Base-by-base conservation (phyloP, 2,113 vertebrate species). In the Albula goreensis region DNA sequence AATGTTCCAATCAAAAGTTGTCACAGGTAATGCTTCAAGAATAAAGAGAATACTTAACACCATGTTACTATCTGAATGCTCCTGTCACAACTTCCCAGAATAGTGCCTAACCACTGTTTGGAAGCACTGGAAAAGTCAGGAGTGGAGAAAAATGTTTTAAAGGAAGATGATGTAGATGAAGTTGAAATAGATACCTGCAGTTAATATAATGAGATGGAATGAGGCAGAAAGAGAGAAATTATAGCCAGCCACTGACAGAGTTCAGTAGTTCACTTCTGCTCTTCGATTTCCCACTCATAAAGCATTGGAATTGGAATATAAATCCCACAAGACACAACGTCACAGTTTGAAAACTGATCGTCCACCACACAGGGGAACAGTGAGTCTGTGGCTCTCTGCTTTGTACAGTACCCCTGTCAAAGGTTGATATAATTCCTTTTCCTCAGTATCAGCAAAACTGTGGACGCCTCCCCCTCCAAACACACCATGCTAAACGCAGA, bases 401-500 rank as follows among this genome's bases (percentile, higher is more conserved):
- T n/a, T 74, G 70, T 25, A 74, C 3, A n/a, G 70, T 8, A 5
- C 70, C 10, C 8, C n/a, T 70, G 63, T 70, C 63, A n/a, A 22
- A 70, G 6, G 63, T 22, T 6, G 17, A 22, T n/a, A 70, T 13
- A 60, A 60, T 60, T 13, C 63, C n/a, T 6, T 19, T 70, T 74
- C n/a, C 31, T 74, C n/a, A 85, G 80, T 50, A 53, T 70, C 22
- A 5, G 78, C 41, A 66, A 31, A 80, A 85, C 83, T 5, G 25
- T 74, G 70, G 70, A 31, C 25, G 8, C 3, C 9, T 74, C 9
- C 4, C 70, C 25, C 70, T 70, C 22, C 8, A 22, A 10, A 10
- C 70, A 74, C 70, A 31, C 70, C 81, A 79, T 74, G 89, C 87
- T 82, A 25, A 90, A 93, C 89, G 88, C 88, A 93, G 83, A 56